Evolutionary conservation across 2,888 invertebrate species (phyloP).

Genomic region (Hololepta plana): DNA sequence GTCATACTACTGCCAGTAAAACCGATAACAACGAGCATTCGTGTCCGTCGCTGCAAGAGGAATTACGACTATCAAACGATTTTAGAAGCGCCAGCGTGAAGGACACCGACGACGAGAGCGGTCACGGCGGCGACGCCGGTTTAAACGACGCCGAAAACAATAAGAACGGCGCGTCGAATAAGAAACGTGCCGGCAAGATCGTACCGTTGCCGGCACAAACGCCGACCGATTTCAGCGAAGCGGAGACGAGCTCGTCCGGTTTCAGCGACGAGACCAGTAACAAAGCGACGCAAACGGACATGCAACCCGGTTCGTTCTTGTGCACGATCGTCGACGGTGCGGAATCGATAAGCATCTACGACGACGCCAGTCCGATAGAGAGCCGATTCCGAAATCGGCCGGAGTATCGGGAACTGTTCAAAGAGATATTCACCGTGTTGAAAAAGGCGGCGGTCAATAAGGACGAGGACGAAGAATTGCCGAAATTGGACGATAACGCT

Average conservation of each 20-base stretch:
- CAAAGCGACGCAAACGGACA: conserved; percentile 68
- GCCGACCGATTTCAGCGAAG: conserved; percentile 68
- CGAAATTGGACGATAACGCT: conserved; percentile 46
- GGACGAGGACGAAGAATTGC: conserved; percentile 59
- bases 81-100: conserved; percentile 40
- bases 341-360: conserved; percentile 72
- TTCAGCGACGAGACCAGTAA: conserved; percentile 73
- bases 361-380: conserved; percentile 62
- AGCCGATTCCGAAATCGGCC: conserved; percentile 68
- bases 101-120: conserved; percentile 46
- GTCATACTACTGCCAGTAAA: conserved; percentile 23
- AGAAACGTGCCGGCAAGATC: conserved; percentile 32
- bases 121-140: conserved; percentile 37
- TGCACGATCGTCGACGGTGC: conserved; percentile 75
- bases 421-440: conserved; percentile 66
- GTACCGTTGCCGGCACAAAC: conserved; percentile 39
- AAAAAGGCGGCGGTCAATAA: conserved; percentile 72
- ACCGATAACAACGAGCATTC: conserved; percentile 21
- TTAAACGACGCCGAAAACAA: conserved; percentile 24
- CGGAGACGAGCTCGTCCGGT: conserved; percentile 63
- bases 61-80: conserved; percentile 56
- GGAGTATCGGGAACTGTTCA: conserved; percentile 62
- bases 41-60: conserved; percentile 51
- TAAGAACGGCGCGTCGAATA: conserved; percentile 24
- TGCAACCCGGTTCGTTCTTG: conserved; percentile 59